These are phyloP conservation scores for Atopsyche davidsoni DNA, from an alignment of 1,140 invertebrate species.

Conservation along the genomic window DNA sequence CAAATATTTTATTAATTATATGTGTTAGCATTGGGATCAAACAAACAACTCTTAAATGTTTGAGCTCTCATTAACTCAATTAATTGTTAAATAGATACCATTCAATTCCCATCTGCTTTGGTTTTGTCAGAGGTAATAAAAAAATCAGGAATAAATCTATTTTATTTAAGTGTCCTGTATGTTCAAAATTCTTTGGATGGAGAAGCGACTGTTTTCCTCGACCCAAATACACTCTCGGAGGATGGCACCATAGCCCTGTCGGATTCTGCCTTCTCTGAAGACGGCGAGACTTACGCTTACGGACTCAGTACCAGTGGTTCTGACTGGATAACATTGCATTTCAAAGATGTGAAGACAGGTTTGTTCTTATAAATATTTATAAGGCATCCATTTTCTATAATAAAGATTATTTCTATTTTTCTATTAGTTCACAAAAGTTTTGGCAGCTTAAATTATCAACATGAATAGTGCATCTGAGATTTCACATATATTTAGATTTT, in stretches of 20 bases:
- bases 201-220: constrained; percentile 85
- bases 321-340: constrained; percentile 91
- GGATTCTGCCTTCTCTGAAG: constrained; percentile 77
- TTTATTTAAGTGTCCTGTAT: constrained; percentile 78
- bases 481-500: too few species aligned
- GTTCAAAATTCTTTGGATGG: constrained; percentile 75
- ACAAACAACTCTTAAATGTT: too few species aligned
- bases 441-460: constrained; percentile 4
- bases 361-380: too few species aligned
- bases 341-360: constrained; percentile 72
- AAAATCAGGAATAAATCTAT: constrained; percentile 15
- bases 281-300: constrained; percentile 88
- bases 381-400: too few species aligned
- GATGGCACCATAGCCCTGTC: constrained; percentile 90
- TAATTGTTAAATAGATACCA: too few species aligned
- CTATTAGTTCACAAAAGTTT: too few species aligned
- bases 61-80: too few species aligned
- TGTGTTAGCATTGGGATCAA: too few species aligned
- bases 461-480: too few species aligned
- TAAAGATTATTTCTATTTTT: too few species aligned
- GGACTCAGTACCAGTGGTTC: constrained; percentile 90
- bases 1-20: too few species aligned
- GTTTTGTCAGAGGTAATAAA: not conserved
- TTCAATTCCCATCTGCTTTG: too few species aligned
- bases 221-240: constrained; percentile 87